Base-by-base conservation (phyloP, 53 echinoderm and acorn worm species). In the Actinopyga echinites region DNA sequence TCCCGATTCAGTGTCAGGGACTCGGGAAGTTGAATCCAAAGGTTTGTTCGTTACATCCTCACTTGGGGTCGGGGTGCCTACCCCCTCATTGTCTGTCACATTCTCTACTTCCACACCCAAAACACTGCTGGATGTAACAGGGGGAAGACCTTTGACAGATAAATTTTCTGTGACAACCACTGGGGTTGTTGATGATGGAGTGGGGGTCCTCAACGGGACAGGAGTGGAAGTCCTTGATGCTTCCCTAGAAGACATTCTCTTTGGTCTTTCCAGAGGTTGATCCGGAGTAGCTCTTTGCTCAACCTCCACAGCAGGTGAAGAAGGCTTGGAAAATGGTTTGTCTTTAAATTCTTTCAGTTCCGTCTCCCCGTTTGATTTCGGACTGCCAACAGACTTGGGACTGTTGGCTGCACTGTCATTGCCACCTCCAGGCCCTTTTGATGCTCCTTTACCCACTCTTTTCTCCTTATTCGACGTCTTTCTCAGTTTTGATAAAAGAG, bases 111-210 rank as follows among this genome's bases (percentile, higher is more conserved):
- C 63, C 19, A 58, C 38, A 32, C 30, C 37, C 7, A 54, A 64
- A 29, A 86, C 40, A 21, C 65, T 75, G 34, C 87, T 83, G 4
- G 67, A 23, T 10, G 83, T 71, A 20, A 71, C 87, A 0, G 95
- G 91, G 5, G 93, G 97, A 28, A 99, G 87, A 65, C 95, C 95
- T 43, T 94, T 92, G 44, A 92, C 84, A 85, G 92, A 84, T 55
- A 95, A 84, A 22, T 94, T 95, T 49, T 93, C 99, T 11, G 97
- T 96, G 21, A 93, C 82, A 15, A 94, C 99, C 74, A 89, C 90
- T 4, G 99, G 94, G 17, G 85, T 89, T 13, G 88, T 85, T 31
- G 91, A 85, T 30, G 78, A 68, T 21, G 93, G 86, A 13, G 86
- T 68, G 5, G 85, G 71, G 17, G 84, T 56, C 32, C 86, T 68